These are phyloP conservation scores for Bombylius major DNA, from an alignment of 2,888 invertebrate genomes.

Conservation along the genomic window DNA sequence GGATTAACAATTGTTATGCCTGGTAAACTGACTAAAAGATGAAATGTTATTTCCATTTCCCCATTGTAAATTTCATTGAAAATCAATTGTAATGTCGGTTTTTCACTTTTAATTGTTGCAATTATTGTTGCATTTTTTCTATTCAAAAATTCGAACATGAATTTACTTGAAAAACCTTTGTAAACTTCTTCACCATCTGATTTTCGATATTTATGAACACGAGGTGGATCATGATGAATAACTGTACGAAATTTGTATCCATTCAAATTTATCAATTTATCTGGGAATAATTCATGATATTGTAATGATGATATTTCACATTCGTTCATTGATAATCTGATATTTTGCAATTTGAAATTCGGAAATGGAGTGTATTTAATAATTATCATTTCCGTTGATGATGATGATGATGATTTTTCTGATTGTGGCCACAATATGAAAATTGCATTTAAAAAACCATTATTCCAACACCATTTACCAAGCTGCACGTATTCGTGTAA, in stretches of 20 bases:
- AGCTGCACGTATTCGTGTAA: not conserved
- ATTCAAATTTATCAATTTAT: conserved; percentile 4
- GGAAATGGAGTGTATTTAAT: not conserved
- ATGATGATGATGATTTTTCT: not conserved
- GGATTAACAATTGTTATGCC: not conserved
- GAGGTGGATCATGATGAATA: conserved; percentile 1
- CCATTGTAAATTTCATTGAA: not conserved
- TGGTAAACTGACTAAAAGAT: not conserved
- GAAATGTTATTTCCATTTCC: not conserved
- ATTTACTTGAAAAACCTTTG: not conserved
- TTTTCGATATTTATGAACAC: not conserved
- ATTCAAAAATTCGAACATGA: not conserved
- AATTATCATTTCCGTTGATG: not conserved
- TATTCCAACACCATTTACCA: not conserved
- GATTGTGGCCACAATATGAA: not conserved
- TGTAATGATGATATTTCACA: not conserved
- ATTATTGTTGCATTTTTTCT: not conserved
- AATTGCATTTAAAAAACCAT: not conserved
- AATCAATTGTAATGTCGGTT: too few relatives aligned
- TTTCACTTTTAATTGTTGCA: not conserved
- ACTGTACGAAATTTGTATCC: not conserved
- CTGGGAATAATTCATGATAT: not conserved
- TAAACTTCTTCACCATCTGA: not conserved
- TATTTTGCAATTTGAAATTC: not conserved
- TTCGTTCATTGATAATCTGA: not conserved